Evolutionary conservation across 2,888 invertebrate species (phyloP), one percentile per base, ranked within the genome.

Genomic region (Brassicogethes aeneus): DNA sequence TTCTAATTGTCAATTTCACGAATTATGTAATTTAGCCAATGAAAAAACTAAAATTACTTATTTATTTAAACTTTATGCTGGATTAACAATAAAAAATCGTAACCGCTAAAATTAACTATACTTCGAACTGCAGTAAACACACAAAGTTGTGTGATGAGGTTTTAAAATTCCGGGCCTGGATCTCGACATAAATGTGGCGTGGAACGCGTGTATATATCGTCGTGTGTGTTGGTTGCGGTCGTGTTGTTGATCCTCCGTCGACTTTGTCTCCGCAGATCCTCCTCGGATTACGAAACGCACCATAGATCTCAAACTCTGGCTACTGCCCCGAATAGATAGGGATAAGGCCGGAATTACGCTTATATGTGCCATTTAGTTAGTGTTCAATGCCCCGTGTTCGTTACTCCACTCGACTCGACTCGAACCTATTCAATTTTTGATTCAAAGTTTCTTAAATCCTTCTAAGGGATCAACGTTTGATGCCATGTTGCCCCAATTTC

Each of bases 271-370:
- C 48, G 49, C 47, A 55, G 53, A 59, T 58, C 57, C 56, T 23
- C 17, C 17, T 41, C 29, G 59, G 61, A 62, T 62, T 61, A 62
- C 53, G 36, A 49, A 45, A 52, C 48, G 55, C 43, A 41, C 38
- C 39, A 16, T 36, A 35, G 42, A 52, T 51, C 50, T 53, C 48
- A 51, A 52, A 56, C 55, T 57, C 48, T 53, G 50, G 41, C 48
- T 50, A 53, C 54, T 54, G 57, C 50, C 56, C 56, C 51, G 54
- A 56, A 59, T 58, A 59, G 60, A 59, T 57, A 56, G 59, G n/a
- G 56, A 57, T 60, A 55, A 55, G 51, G 48, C 47, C 57, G 54
- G n/a, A 57, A 55, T 52, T 53, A 46, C 52, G 50, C 50, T 54
- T 54, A 55, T 55, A 55, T 54, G 53, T 50, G 53, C 54, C 53